Evolutionary conservation across 1,140 invertebrate species (phyloP), one percentile per base, ranked within the genome.

Genomic region (Ostrea denselamellosa): DNA sequence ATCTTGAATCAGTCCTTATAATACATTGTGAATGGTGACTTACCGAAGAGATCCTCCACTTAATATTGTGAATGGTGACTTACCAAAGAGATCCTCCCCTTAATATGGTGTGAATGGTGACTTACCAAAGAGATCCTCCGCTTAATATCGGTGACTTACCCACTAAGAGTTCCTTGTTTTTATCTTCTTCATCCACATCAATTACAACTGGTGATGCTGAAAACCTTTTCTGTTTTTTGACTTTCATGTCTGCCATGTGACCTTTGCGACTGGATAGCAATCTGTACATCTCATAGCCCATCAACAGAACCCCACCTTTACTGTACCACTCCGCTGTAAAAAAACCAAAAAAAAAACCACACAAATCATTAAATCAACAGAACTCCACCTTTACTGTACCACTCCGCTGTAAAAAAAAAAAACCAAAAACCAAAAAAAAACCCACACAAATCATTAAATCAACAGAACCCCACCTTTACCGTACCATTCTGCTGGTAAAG

Each of bases 321-420:
- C 96, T 96, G 34, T 96, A 96, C 99, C 99, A 99, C 54, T 98
- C 97, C 19, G 94, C 94, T 95, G 89, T 0, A 92, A 88, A 77
- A 84, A n/a, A n/a, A n/a, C n/a, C 17, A 68, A 71, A 58, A 62
- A 28, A 10, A 12, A 1, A 44, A 99, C 96, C 95, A 99, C 99
- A 94, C 99, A 99, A 8, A 99, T 99, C 93, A 99, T n/a, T n/a
- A n/a, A n/a, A n/a, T 98, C 88, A 99, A 95, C 12, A 99, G 95
- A 1, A 99, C 98, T n/a, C 99, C 99, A 7, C 99, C 98, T 77
- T 93, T 92, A 87, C 96, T 96, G 34, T 96, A 96, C 99, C 99
- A 99, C 54, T 98, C 97, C 19, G 94, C 94, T 95, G 89, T 0
- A 92, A 88, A 83, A 84, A 10, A 68, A 71, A 58, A n/a, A n/a